These are phyloP conservation scores for Orthonyx spaldingii DNA, from an alignment of 2,113 vertebrate species.

Conservation along the genomic window DNA sequence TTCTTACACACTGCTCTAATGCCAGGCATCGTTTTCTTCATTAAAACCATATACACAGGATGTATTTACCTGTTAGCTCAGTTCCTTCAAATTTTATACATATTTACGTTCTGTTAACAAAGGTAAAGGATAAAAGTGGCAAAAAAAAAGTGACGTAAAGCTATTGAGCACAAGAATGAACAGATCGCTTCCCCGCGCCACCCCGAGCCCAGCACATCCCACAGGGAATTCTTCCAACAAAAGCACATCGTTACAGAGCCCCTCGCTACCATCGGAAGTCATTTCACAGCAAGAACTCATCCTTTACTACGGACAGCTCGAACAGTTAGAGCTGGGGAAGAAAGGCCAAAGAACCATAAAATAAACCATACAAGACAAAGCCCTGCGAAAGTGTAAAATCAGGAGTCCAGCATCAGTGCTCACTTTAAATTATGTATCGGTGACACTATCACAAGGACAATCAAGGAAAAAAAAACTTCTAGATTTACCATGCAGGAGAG, in stretches of 20 bases:
- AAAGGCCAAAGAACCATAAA: conserved; percentile 70
- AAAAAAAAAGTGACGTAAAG: conserved; percentile 59
- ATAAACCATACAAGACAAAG: conserved; percentile 75
- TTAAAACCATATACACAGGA: conserved; percentile 95
- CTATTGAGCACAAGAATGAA: conserved; percentile 59
- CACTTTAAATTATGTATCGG: conserved; percentile 70
- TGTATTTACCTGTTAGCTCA: conserved; percentile 87
- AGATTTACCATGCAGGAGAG: conserved; percentile 85
- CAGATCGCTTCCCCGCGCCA: not conserved
- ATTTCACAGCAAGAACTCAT: conserved; percentile 69
- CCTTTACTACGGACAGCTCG: conserved; percentile 63
- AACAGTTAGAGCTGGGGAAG: conserved; percentile 61
- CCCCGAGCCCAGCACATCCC: conserved; percentile 35
- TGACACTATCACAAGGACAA: conserved; percentile 80
- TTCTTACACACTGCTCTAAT: conserved; percentile 76
- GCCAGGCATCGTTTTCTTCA: conserved; percentile 87
- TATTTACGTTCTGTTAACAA: conserved; percentile 86
- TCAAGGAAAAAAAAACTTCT: conserved; percentile 72
- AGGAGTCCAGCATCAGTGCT: conserved; percentile 78
- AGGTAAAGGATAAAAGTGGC: conserved; percentile 72
- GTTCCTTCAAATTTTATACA: conserved; percentile 94
- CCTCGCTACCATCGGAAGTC: conserved; percentile 50
- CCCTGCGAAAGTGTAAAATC: conserved; percentile 72
- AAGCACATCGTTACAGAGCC: conserved; percentile 53
- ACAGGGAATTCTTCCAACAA: conserved; percentile 59